A percentile compares a stretch with the other conserved stretches of the same genome.
Conservation (phyloP, 1,140 invertebrate species). For the Lysiphlebus fabarum region DNA sequence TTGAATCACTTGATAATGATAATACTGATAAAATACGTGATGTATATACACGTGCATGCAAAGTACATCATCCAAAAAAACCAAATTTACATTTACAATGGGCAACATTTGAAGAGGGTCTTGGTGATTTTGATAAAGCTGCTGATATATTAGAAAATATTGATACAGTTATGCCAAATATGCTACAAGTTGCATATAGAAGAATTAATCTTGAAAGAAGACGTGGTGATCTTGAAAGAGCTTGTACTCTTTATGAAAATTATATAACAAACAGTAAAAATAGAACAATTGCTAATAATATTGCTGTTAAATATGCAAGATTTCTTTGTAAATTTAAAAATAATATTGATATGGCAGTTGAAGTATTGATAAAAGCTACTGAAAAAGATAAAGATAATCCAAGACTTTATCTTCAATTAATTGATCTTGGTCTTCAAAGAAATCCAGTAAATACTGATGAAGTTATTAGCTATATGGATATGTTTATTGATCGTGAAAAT, state of each 20-base stretch:
- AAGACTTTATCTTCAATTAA: conserved; percentile 81
- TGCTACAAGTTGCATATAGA: conserved; percentile 73
- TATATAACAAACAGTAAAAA: conserved; percentile 77
- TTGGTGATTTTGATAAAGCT: conserved; percentile 74
- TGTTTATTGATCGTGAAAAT: conserved; percentile 65
- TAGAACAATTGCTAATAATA: conserved; percentile 72
- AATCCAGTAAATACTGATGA: conserved; percentile 65
- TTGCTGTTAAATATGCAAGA: conserved; percentile 87
- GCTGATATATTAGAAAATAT: conserved; percentile 78
- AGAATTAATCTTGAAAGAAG: conserved; percentile 85
- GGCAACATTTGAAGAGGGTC: conserved; percentile 92
- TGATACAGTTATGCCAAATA: conserved; percentile 76
- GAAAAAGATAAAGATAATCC: conserved; percentile 71
- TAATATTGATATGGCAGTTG: conserved; percentile 65
- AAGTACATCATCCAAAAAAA: conserved; percentile 90
- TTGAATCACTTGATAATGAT: conserved; percentile 64
- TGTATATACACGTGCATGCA: conserved; percentile 85
- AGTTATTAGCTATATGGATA: conserved; percentile 73
- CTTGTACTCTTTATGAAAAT: conserved; percentile 75
- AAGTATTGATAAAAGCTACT: conserved; percentile 68
- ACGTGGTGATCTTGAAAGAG: conserved; percentile 71
- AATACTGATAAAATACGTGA: conserved; percentile 69
- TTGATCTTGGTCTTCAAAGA: conserved; percentile 82
- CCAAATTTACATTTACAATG: conserved; percentile 88
- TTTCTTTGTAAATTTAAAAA: conserved; percentile 79